Conservation (phyloP, 2,888 invertebrate genomes). For the Agelastica alni region DNA sequence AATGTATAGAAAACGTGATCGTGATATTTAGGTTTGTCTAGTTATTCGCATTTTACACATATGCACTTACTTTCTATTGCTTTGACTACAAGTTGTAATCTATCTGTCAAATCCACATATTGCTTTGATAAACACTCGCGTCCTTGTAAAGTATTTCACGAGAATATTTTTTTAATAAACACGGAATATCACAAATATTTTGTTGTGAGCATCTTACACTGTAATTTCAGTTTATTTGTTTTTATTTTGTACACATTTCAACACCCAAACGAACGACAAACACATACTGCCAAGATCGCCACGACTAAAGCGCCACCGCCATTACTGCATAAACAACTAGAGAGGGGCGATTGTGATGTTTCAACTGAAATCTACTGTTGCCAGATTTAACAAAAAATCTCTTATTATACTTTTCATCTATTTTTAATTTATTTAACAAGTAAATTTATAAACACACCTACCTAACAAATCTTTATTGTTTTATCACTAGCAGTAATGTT, state of each 20-base stretch:
- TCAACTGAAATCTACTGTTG: conserved; percentile 7
- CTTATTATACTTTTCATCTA: too few relatives aligned
- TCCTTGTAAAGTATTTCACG: conserved; percentile 22
- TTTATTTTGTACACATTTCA: conserved; percentile 26
- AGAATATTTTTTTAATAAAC: too few relatives aligned
- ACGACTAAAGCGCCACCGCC: conserved; percentile 46
- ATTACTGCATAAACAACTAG: conserved; percentile 33
- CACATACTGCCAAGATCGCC: conserved; percentile 38
- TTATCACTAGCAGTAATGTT: too few relatives aligned
- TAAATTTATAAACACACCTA: too few relatives aligned
- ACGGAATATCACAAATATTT: conserved; percentile 17
- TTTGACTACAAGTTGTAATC: conserved; percentile 28
- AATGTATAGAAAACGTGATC: conserved; percentile 23
- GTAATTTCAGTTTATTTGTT: conserved; percentile 15
- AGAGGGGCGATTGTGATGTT: conserved; percentile 22
- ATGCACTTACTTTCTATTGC: conserved; percentile 39
- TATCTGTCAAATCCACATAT: conserved; percentile 37
- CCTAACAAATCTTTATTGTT: too few relatives aligned
- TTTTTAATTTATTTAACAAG: too few relatives aligned
- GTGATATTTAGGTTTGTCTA: conserved; percentile 11
- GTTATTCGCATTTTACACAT: conserved; percentile 21
- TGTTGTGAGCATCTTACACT: conserved; percentile 20
- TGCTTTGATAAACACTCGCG: conserved; percentile 13
- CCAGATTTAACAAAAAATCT: neutral
- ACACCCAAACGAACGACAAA: conserved; percentile 27